Conservation (phyloP, 2,113 vertebrate genomes). For the Seriola dumerili region DNA sequence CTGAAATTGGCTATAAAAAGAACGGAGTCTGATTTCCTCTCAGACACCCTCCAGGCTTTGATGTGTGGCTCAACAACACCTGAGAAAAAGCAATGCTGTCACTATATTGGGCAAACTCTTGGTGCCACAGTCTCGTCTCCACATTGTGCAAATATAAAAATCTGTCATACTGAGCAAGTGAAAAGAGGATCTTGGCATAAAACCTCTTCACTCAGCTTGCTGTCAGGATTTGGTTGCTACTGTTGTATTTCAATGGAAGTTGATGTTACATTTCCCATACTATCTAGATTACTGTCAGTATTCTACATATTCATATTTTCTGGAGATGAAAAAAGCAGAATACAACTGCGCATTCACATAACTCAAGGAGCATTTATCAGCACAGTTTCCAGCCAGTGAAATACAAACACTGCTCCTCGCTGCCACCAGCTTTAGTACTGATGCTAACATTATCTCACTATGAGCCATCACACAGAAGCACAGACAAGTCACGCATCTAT, state of each 20-base stretch:
- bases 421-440: not conserved
- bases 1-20: slow-evolving; percentile 78
- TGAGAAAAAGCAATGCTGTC: slow-evolving; percentile 58
- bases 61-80: slow-evolving; percentile 71
- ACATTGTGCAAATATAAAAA: slow-evolving; percentile 62
- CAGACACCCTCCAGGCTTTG: slow-evolving; percentile 63
- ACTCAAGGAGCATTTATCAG: not conserved
- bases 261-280: slow-evolving; percentile 22
- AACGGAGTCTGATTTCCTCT: slow-evolving; percentile 73
- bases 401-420: not conserved
- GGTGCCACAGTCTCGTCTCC: slow-evolving; percentile 52
- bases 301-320: slow-evolving; percentile 22
- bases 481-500: not conserved
- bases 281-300: slow-evolving; percentile 27
- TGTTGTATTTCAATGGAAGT: slow-evolving; percentile 38
- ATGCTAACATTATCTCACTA: not conserved
- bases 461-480: not conserved
- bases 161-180: slow-evolving; percentile 51
- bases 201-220: slow-evolving; percentile 43
- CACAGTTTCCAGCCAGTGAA: slow-evolving; percentile 11
- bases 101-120: slow-evolving; percentile 44
- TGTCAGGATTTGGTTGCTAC: slow-evolving; percentile 29
- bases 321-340: slow-evolving; percentile 11
- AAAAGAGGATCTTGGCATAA: slow-evolving; percentile 43
- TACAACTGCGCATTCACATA: slow-evolving; percentile 6